These are phyloP conservation scores for Sebastes nivosus DNA, from an alignment of 2,797 vertebrate genomes.

Conservation along the genomic window DNA sequence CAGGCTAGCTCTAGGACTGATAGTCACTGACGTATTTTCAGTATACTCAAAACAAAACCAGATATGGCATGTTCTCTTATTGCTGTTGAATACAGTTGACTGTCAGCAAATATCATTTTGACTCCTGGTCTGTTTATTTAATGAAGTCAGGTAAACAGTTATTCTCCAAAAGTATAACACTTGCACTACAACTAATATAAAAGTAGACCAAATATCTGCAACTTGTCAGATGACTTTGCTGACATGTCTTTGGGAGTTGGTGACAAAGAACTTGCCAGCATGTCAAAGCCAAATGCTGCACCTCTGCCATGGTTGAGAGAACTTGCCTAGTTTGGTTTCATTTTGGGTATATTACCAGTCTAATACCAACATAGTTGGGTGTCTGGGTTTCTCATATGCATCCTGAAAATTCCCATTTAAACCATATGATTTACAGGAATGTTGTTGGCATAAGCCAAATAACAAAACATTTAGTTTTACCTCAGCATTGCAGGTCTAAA, in stretches of 20 bases:
- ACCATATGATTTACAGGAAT: conserved; percentile 2
- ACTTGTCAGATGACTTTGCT: not conserved
- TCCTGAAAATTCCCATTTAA: not conserved
- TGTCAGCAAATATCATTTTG: not conserved
- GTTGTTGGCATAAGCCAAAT: not conserved
- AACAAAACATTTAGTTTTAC: not conserved
- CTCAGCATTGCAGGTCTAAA: not conserved
- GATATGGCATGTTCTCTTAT: not conserved
- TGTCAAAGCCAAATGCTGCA: not conserved
- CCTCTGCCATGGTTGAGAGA: not conserved
- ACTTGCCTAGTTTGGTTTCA: not conserved
- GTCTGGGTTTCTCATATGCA: conserved; percentile 42
- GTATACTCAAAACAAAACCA: conserved; percentile 5
- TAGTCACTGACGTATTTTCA: not conserved
- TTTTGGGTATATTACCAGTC: not conserved
- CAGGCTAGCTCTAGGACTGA: conserved; percentile 32
- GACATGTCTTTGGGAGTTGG: not conserved
- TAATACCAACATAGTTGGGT: not conserved
- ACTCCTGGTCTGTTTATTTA: not conserved
- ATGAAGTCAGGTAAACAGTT: not conserved
- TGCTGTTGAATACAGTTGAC: not conserved
- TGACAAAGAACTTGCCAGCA: not conserved
- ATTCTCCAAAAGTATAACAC: not conserved
- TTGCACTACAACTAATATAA: not conserved
- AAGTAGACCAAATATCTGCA: conserved; percentile 8